These are phyloP conservation scores for Nephrotoma appendiculata DNA, from an alignment of 2,888 invertebrate genomes.

Conservation along the genomic window DNA sequence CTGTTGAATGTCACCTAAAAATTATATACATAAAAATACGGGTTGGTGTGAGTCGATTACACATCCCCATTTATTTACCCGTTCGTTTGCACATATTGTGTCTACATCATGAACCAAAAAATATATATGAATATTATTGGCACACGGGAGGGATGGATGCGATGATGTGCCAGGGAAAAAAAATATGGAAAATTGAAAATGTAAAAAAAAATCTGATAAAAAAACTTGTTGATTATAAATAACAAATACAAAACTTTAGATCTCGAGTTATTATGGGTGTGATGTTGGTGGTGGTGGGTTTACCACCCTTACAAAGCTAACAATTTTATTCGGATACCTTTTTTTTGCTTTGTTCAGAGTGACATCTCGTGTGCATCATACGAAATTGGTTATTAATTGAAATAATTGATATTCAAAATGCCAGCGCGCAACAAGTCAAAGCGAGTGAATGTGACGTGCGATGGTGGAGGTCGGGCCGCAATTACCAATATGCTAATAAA, in stretches of 20 bases:
- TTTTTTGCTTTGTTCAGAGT: neutral
- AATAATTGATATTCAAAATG: neutral
- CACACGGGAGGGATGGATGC: neutral
- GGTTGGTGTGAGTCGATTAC: neutral
- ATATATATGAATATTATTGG: neutral
- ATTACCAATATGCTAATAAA: neutral
- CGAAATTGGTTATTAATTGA: neutral
- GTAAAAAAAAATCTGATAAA: neutral
- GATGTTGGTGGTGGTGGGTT: neutral
- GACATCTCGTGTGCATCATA: neutral
- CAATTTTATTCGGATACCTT: neutral
- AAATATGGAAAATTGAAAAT: neutral
- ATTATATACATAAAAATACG: neutral
- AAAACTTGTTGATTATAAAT: neutral
- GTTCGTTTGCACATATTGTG: neutral
- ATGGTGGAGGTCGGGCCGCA: no score
- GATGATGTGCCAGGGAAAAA: neutral
- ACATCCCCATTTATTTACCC: neutral
- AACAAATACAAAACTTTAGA: neutral
- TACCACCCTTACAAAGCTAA: neutral
- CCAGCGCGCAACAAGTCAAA: neutral
- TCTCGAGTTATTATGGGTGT: neutral
- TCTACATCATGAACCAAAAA: neutral
- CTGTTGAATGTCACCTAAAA: neutral
- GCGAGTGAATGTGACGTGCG: neutral